Percentiles rank a stretch among this genome's conserved stretches.
phyloP scores from a whole-genome alignment of 2,797 vertebrate species.

The Trematomus bernacchii region DNA sequence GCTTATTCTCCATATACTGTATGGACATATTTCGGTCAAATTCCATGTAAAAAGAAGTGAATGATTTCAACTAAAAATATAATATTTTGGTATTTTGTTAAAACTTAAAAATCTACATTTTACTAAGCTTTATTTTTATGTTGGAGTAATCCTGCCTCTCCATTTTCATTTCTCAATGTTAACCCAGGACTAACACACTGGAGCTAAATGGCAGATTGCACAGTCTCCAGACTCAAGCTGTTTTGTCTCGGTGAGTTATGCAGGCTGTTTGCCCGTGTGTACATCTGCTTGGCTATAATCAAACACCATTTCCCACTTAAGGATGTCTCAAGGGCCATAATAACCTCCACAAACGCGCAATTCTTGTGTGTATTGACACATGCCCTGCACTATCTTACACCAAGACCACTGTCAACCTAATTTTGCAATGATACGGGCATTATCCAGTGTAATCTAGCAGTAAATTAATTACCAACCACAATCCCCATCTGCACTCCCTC shows the following conservation, averaged over 20 bases:
- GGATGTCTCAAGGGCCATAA: slow-evolving; percentile 67
- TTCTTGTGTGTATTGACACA: slow-evolving; percentile 54
- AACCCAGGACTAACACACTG: neutral
- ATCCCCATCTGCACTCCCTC: slow-evolving; percentile 61
- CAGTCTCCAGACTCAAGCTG: slow-evolving; percentile 33
- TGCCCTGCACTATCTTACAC: slow-evolving; percentile 38
- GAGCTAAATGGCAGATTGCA: slow-evolving; percentile 8
- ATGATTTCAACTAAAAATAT: neutral
- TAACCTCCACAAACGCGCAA: slow-evolving; percentile 46
- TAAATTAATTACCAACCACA: slow-evolving; percentile 85
- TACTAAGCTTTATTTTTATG: slow-evolving; percentile 31
- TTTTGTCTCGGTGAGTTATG: slow-evolving; percentile 62
- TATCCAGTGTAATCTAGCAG: slow-evolving; percentile 83
- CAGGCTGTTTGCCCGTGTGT: slow-evolving; percentile 67
- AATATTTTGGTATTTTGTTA: slow-evolving; percentile 2
- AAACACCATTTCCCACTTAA: slow-evolving; percentile 75
- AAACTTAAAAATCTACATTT: neutral
- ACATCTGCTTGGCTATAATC: slow-evolving; percentile 79
- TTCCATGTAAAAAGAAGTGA: neutral
- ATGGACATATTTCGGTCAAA: neutral
- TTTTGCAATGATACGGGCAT: slow-evolving; percentile 82
- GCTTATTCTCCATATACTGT: neutral
- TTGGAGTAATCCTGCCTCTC: neutral
- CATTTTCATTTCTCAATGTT: slow-evolving; percentile 46
- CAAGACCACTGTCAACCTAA: slow-evolving; percentile 71